phyloP scores from a whole-genome alignment of 2,888 invertebrate genomes.

The Cephus pygmeus region DNA sequence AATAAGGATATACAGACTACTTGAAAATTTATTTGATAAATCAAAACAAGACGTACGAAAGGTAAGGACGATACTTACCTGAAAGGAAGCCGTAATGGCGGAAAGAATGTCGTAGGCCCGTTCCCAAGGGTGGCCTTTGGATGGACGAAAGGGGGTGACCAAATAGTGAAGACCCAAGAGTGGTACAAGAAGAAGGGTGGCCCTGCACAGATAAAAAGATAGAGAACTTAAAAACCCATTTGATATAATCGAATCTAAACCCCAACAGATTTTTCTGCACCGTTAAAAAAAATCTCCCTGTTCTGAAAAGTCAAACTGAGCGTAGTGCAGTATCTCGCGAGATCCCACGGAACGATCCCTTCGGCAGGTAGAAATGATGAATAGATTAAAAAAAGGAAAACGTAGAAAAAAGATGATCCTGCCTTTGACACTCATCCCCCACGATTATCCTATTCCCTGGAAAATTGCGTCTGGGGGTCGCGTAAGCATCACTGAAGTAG shows the following conservation, averaged over 20 bases:
- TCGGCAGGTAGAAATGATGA: neutral
- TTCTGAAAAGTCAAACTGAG: neutral
- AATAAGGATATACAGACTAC: neutral
- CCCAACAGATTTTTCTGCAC: neutral
- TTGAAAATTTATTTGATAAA: neutral
- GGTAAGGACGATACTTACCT: conserved; percentile 70
- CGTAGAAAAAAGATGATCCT: neutral
- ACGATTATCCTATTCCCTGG: neutral
- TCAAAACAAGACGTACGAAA: neutral
- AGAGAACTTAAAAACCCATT: neutral
- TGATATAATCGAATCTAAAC: neutral
- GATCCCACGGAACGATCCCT: neutral
- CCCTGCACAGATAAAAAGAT: conserved; percentile 68
- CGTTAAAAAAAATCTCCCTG: neutral
- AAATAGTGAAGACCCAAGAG: conserved; percentile 91
- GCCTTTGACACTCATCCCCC: neutral
- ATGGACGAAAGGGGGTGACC: conserved; percentile 86
- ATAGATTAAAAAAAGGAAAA: neutral
- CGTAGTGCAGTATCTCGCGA: neutral
- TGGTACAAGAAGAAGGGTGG: conserved; percentile 90
- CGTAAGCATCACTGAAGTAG: neutral
- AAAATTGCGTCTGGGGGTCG: neutral
- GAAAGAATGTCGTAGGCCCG: conserved; percentile 85
- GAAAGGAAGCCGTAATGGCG: conserved; percentile 88
- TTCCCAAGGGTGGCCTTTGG: conserved; percentile 77